Evolutionary conservation across 2,888 invertebrate species (phyloP), one percentile per base, ranked within the genome.

Genomic region (Exephanes ischioxanthus): DNA sequence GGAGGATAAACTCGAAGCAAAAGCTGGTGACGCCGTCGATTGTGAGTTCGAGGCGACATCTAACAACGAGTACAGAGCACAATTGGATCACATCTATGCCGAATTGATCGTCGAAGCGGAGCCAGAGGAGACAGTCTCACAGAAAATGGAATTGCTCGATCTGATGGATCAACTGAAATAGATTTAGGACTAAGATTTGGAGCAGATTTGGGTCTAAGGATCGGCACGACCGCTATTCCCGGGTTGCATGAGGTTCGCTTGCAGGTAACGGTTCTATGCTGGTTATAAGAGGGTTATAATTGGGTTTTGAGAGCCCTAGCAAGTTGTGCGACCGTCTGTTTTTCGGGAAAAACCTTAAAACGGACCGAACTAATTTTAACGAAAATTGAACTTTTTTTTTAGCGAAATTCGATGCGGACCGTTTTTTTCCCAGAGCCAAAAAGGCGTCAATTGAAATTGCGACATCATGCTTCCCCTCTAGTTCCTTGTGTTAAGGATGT

Each of bases 91-190:
- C 51, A 88, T 92, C 58, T 89, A 89, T 5, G 90, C 91, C 3
- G 92, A 93, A 72, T 90, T 93, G 55, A 86, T 86, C 33, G 91
- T 89, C 66, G 87, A 90, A 66, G 80, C 89, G 22, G 84, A 89
- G 4, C 86, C 89, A 73, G 73, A 86, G 37, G 70, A 77, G 11
- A 26, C 7, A n/a, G 53, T 81, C 22, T 71, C 78, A 19, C 77
- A 87, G 75, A 88, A 90, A 87, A 77, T 92, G 84, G 90, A 91
- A 83, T 85, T 93, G 45, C 90, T 93, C 16, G 91, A 93, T 55
- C 88, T 93, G 48, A 90, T 93, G 70, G 93, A 93, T 80, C 89
- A 91, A 80, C 79, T 88, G n/a, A 88, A 92, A 77, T 90, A 73
- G 51, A 45, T 68, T 37, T 16, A 48, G 45, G 45, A 48, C 0